Base-by-base conservation (phyloP, 2,113 vertebrate species). In the Suncus etruscus region DNA sequence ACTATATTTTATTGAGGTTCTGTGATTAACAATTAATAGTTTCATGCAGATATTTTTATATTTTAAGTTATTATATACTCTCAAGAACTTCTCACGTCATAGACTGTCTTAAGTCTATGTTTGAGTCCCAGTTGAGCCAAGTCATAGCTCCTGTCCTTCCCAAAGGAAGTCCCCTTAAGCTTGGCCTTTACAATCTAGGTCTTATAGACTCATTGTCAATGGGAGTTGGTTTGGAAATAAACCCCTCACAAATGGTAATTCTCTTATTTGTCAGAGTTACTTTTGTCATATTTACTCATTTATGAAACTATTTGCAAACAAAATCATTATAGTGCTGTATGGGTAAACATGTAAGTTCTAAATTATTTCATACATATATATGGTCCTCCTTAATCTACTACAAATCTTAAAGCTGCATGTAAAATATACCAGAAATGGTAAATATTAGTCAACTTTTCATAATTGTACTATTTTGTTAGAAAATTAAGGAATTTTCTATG, bases 401-500 rank as follows among this genome's bases (percentile, higher is more conserved):
- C 74, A 79, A 86, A 87, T 88, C 63, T 81, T 63, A 91, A 90
- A 92, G 66, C 79, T 29, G 76, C 61, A 58, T 81, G 74, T 76
- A 90, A 93, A 93, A 86, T 88, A 51, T 87, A 94, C 75, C 0
- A 0, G 91, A 76, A 90, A 86, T 32, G n/a, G 58, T 94, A 95
- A 95, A 95, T 94, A 92, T 95, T 91, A 94, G 93, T 83, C 65
- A 95, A 93, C 94, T 94, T 94, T 92, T 97, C 94, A 93, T 95
- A 97, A 96, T 97, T 97, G 90, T 66, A 91, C 86, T 95, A 95
- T 94, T 97, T 96, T 90, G 93, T 94, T 94, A 92, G 89, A 73
- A 96, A 96, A 95, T 96, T 95, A 95, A 91, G 90, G 81, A 95
- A 96, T 95, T 92, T 95, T 95, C 94, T 93, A 94, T 95, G 95